A percentile compares a stretch with the other conserved stretches of the same genome.
phyloP scores from a whole-genome alignment of 2,797 vertebrate genomes.

The Garrulus glandarius region DNA sequence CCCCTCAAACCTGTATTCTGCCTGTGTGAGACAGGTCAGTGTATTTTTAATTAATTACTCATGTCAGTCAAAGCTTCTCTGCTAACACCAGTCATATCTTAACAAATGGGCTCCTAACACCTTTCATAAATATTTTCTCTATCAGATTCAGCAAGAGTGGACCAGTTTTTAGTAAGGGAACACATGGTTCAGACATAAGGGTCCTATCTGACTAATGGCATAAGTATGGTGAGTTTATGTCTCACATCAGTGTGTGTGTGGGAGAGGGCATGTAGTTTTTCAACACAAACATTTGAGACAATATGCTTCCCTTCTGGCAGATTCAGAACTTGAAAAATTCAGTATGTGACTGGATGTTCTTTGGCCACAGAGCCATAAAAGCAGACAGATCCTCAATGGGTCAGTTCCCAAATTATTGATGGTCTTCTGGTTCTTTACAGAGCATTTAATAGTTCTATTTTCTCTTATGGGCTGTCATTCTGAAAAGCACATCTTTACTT shows the following conservation, averaged over 20 bases:
- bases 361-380: neutral
- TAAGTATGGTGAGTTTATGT: neutral
- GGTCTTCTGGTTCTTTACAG: neutral
- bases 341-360: neutral
- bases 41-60: conserved; percentile 51
- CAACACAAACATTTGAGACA: neutral
- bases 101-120: conserved; percentile 30
- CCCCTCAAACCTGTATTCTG: neutral
- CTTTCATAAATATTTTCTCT: conserved; percentile 56
- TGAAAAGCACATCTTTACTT: neutral
- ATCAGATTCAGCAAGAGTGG: neutral
- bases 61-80: neutral
- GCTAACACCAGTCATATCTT: conserved; percentile 18
- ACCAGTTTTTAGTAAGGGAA: neutral
- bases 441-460: neutral
- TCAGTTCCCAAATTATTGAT: neutral
- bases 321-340: neutral
- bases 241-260: neutral
- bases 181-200: neutral
- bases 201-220: neutral
- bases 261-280: neutral
- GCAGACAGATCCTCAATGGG: neutral
- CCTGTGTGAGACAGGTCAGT: neutral
- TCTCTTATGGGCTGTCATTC: neutral
- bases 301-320: neutral